A percentile compares a stretch with the other conserved stretches of the same genome.
These are phyloP conservation scores for Drosophila bifasciata DNA, from an alignment of 1,140 invertebrate species.

Conservation along the genomic window DNA sequence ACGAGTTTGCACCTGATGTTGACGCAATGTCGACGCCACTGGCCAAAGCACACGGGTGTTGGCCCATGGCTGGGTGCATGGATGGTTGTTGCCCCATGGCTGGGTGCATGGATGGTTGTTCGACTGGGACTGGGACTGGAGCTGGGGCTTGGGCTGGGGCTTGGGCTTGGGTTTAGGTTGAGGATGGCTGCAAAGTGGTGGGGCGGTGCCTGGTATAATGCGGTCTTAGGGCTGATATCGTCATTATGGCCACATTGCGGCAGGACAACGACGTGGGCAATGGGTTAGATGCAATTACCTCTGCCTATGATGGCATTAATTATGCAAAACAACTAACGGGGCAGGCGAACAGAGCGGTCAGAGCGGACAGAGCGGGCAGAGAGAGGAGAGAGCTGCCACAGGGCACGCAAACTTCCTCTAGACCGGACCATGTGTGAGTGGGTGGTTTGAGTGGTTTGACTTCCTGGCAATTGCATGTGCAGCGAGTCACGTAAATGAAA, in stretches of 20 bases:
- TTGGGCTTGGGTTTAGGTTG: neutral
- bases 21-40: conserved; percentile 13
- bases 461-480: conserved; percentile 59
- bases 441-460: conserved; percentile 15
- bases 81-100: no score
- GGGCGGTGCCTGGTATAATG: conserved; percentile 13
- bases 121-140: no score
- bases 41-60: neutral
- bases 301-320: conserved; percentile 74
- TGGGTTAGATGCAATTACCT: conserved; percentile 65
- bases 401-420: conserved; percentile 19
- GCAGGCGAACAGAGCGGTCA: neutral
- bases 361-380: neutral
- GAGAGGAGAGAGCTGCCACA: neutral
- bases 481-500: conserved; percentile 49
- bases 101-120: no score
- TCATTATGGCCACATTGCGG: conserved; percentile 72
- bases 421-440: conserved; percentile 9
- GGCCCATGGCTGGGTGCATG: no score
- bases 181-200: no score
- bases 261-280: conserved; percentile 41
- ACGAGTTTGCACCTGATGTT: conserved; percentile 48
- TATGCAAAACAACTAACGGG: conserved; percentile 66
- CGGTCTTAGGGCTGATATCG: conserved; percentile 49
- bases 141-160: no score